These are phyloP conservation scores for Apostichopus californicus DNA, from an alignment of 35 echinoderm and acorn worm species.

Conservation along the genomic window DNA sequence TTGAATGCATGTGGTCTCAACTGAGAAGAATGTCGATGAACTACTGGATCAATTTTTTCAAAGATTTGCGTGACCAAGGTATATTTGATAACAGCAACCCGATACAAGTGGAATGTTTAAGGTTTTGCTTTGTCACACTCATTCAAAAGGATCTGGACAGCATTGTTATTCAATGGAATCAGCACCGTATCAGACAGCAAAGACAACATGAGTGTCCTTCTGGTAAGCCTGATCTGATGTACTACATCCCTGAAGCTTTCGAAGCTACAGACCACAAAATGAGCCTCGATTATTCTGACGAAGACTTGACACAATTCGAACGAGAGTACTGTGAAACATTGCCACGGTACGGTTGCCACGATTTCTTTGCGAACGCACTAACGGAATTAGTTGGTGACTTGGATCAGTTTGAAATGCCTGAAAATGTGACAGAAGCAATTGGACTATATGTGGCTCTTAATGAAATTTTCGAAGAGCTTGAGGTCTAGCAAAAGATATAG, in stretches of 20 bases:
- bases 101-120: conserved; percentile 62
- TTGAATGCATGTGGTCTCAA: conserved; percentile 26
- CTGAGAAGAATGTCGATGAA: background rate
- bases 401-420: conserved; percentile 5
- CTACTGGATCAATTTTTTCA: conserved; percentile 47
- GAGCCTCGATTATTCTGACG: conserved; percentile 15
- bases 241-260: conserved; percentile 19
- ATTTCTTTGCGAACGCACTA: conserved; percentile 1
- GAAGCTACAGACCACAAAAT: background rate
- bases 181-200: conserved; percentile 53
- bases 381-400: conserved; percentile 18
- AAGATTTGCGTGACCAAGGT: conserved; percentile 12
- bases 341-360: background rate
- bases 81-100: conserved; percentile 52
- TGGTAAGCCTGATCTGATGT: conserved; percentile 64
- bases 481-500: background rate
- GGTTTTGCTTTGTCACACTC: conserved; percentile 58
- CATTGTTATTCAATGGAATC: conserved; percentile 46
- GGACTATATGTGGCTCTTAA: conserved; percentile 8
- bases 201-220: conserved; percentile 40
- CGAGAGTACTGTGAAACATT: background rate
- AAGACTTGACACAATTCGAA: conserved; percentile 16
- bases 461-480: conserved; percentile 11
- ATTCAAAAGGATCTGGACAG: conserved; percentile 61
- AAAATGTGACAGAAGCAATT: conserved; percentile 8